Base-by-base conservation (phyloP, 2,113 vertebrate species). In the Hylia prasina region DNA sequence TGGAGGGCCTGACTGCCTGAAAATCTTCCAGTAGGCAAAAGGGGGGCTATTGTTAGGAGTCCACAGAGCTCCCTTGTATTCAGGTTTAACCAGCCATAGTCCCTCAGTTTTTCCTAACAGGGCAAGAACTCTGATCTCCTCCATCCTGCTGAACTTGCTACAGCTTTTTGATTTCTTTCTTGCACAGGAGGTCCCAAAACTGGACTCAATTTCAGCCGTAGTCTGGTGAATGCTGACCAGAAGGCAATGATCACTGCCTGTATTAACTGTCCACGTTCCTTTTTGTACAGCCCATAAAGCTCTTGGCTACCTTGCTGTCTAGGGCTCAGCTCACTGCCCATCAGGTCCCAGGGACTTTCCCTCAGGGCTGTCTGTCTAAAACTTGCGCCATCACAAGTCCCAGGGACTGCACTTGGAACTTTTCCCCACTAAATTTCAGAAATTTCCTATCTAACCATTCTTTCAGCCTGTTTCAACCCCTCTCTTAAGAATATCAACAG, bases 11-110 rank as follows among this genome's bases (percentile, higher is more conserved):
- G 20, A 10, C 13, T 64, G 9, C 30, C 35, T 37, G 18, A 39
- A 45, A 80, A 77, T 6, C 1, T 54, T 51, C 13, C 14, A 64
- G 10, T 3, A 80, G 25, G 18, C 25, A 37, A 6, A 17, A 9
- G 5, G 1, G 3, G 1, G 2, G 10, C 2, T 61, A 9, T 11
- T 53, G 4, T 40, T 40, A 40, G 6, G n/a, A 15, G 7, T 27
- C 16, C 37, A 28, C 19, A 80, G 35, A 69, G 6, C 9, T 50
- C 15, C 10, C 5, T 39, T 19, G 5, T 23, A 50, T 33, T 25
- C 21, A 30, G 2, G 21, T n/a, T 56, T 51, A 77, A 95, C 9
- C 7, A 53, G 23, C 4, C 5, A 2, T 23, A 37, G 15, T 56
- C 8, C 12, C 31, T 48, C 40, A 31, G 14, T 56, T 22, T 45